Evolutionary conservation across 2,797 vertebrate genomes (phyloP).

Genomic region (Acipenser ruthenus): DNA sequence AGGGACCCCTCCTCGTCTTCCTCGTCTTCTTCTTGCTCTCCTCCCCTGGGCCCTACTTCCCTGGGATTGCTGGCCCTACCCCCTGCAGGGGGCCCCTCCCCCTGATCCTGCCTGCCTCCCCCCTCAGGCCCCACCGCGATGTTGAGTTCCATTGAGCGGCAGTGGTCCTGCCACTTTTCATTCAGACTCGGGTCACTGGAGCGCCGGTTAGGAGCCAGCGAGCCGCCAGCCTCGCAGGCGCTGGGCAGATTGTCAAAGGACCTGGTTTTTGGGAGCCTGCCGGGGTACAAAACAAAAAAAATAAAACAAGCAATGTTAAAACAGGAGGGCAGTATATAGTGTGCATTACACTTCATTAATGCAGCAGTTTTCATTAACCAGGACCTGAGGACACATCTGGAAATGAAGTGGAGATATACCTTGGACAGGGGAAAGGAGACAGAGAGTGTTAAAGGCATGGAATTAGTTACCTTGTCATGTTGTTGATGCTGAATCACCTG

Average conservation of each 20-base stretch:
- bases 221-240: conserved; percentile 57
- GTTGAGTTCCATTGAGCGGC: conserved; percentile 59
- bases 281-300: conserved; percentile 18
- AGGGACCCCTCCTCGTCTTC: conserved; percentile 13
- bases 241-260: conserved; percentile 70
- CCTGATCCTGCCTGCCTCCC: conserved; percentile 6
- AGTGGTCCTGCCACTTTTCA: conserved; percentile 66
- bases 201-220: conserved; percentile 49
- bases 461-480: too few relatives aligned
- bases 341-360: too few relatives aligned
- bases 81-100: conserved; percentile 37
- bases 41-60: conserved; percentile 5
- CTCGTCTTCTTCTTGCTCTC: conserved; percentile 31
- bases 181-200: conserved; percentile 69
- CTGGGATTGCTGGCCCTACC: conserved; percentile 25
- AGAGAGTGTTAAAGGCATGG: too few relatives aligned
- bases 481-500: too few relatives aligned
- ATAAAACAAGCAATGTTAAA: conserved; percentile 8
- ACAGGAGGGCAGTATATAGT: too few relatives aligned
- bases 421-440: too few relatives aligned
- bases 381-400: too few relatives aligned
- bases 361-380: too few relatives aligned
- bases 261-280: conserved; percentile 67
- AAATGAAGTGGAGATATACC: too few relatives aligned
- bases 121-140: conserved; percentile 39